Percentiles rank a stretch among this genome's conserved stretches.
Evolutionary conservation across 2,888 invertebrate species (phyloP).

Genomic region (Hirudinaria manillensis): DNA sequence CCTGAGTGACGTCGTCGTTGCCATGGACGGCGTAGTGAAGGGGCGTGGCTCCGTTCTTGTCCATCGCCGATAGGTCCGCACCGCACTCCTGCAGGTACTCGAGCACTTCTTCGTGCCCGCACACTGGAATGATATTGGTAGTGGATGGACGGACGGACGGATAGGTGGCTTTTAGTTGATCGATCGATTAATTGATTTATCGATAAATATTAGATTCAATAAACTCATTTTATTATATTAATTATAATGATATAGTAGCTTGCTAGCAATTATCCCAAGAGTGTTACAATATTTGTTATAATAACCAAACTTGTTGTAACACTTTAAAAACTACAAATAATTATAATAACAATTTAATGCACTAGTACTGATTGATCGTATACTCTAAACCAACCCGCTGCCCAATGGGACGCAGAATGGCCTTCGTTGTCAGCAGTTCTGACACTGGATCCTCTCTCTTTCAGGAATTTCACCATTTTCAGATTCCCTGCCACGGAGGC

Average conservation of each 20-base stretch:
- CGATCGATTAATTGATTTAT: too few relatives aligned
- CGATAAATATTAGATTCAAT: too few relatives aligned
- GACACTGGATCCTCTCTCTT: slow-evolving; percentile 81
- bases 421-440: slow-evolving; percentile 85
- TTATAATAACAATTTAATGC: too few relatives aligned
- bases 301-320: too few relatives aligned
- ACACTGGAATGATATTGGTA: slow-evolving; percentile 16
- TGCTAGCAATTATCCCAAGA: too few relatives aligned
- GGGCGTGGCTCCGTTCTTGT: slow-evolving; percentile 89
- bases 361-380: background rate
- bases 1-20: slow-evolving; percentile 62
- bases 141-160: background rate
- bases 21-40: slow-evolving; percentile 96
- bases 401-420: slow-evolving; percentile 95
- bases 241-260: too few relatives aligned
- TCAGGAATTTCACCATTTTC: slow-evolving; percentile 65
- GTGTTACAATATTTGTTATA: too few relatives aligned
- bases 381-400: slow-evolving; percentile 68
- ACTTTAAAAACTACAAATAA: too few relatives aligned
- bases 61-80: slow-evolving; percentile 78
- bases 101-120: slow-evolving; percentile 59
- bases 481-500: slow-evolving; percentile 63
- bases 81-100: slow-evolving; percentile 75
- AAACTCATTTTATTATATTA: too few relatives aligned
- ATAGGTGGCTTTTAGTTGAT: background rate